Evolutionary conservation across 2,888 invertebrate species (phyloP).

Genomic region (Ellobium chinense): DNA sequence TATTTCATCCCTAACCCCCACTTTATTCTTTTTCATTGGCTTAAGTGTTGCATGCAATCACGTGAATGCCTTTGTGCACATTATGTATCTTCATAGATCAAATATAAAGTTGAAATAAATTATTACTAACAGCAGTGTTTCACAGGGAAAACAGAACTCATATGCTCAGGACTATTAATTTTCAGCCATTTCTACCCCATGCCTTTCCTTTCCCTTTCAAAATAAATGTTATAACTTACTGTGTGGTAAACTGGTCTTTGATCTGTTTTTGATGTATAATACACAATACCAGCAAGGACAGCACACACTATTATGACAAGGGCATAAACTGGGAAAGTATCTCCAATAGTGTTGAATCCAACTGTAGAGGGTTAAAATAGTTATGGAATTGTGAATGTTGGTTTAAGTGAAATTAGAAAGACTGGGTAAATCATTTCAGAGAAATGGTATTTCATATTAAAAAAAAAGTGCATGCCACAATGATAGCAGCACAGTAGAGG

Average conservation of each 20-base stretch:
- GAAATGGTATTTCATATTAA: not conserved
- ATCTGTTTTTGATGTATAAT: constrained; percentile 73
- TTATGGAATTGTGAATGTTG: not conserved
- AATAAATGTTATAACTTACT: constrained; percentile 62
- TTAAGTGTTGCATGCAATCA: too few species aligned
- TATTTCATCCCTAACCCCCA: too few species aligned
- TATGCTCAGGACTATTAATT: too few species aligned
- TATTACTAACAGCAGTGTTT: too few species aligned
- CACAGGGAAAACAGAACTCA: too few species aligned
- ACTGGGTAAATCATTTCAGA: not conserved
- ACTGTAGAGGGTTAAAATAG: constrained; percentile 57
- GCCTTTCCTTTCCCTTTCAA: too few species aligned
- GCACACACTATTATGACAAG: constrained; percentile 69
- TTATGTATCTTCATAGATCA: too few species aligned
- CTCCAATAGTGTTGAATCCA: constrained; percentile 62
- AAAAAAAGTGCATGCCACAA: not conserved
- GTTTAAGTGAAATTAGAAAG: not conserved
- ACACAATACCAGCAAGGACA: constrained; percentile 71
- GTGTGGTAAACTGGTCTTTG: constrained; percentile 77
- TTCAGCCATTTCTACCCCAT: too few species aligned
- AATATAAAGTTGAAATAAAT: too few species aligned
- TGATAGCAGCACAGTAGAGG: too few species aligned
- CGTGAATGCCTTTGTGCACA: too few species aligned
- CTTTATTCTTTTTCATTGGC: too few species aligned
- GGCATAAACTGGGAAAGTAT: constrained; percentile 72